Base-by-base conservation (phyloP, 2,888 invertebrate species). In the Chamaedrilus cognettii region DNA sequence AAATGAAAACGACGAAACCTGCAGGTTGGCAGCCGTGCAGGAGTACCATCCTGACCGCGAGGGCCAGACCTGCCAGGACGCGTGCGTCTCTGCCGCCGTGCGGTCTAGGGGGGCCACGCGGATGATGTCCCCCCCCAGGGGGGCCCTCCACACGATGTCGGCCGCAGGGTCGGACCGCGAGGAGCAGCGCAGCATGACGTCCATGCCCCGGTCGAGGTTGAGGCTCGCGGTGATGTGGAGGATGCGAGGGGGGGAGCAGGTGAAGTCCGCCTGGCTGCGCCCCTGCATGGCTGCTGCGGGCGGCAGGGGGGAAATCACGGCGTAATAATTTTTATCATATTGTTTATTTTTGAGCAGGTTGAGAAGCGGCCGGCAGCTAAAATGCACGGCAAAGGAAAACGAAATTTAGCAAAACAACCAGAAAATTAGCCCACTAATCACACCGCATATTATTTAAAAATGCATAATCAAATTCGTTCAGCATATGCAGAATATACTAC, bases 141-240 rank as follows among this genome's bases (percentile, higher is more conserved):
- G 72, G 19, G 70, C 49, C n/a, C 26, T 57, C 72, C 72, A 72
- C 51, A 68, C 67, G 15, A 72, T 65, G 11, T 60, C 65, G 3
- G 72, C 68, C 11, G 72, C 70, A 2, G 72, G 72, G 64, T 72
- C 72, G 11, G 66, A 66, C 35, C 67, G 60, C 23, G 70, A 68
- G 23, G 33, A 33, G 31, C 72, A 72, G 19, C 56, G 49, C 35
- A 72, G 68, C 32, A 33, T 57, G 15, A 67, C 63, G 56, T 66
- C 62, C 2, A 26, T 30, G n/a, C 67, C 70, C 49, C 49, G 64
- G 7, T 32, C 3, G 1, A 55, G 56, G 35, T 57, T 64, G n/a
- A 57, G 51, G 23, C 51, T 60, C 15, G 42, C 28, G 7, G 68
- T 64, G 19, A 68, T 63, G 55, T 33, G 19, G 7, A 56, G 64